Percentiles rank a stretch among this genome's conserved stretches.
Evolutionary conservation across 2,797 vertebrate species (phyloP).

Genomic region (Coracias cyanogaster): DNA sequence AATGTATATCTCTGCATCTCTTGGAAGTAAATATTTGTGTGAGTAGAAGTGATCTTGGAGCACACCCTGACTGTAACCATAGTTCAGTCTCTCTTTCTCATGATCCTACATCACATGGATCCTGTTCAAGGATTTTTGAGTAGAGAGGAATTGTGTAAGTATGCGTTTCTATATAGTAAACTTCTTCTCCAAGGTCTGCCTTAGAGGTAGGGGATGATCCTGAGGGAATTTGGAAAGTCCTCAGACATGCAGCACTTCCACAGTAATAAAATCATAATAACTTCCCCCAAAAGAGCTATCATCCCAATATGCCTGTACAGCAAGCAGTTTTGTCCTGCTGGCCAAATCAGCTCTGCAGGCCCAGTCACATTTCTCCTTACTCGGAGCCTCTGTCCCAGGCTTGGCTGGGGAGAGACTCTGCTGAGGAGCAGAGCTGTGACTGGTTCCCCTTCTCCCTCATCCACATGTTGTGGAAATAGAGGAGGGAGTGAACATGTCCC

Average conservation of each 20-base stretch:
- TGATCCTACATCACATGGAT: neutral
- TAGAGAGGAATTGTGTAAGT: neutral
- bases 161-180: neutral
- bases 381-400: neutral
- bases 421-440: neutral
- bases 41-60: neutral
- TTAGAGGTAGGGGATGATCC: neutral
- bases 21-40: conserved; percentile 31
- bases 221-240: neutral
- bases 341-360: neutral
- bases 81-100: neutral
- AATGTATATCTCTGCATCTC: neutral
- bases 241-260: neutral
- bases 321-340: neutral
- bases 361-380: neutral
- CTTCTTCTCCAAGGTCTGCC: neutral
- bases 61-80: neutral
- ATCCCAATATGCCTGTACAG: neutral
- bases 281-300: neutral
- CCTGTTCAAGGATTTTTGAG: neutral
- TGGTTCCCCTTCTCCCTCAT: neutral
- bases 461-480: neutral
- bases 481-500: neutral
- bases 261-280: neutral
- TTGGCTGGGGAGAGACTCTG: neutral